Conservation (phyloP, 2,888 invertebrate species). For the Sceliomorpha sp. region DNA sequence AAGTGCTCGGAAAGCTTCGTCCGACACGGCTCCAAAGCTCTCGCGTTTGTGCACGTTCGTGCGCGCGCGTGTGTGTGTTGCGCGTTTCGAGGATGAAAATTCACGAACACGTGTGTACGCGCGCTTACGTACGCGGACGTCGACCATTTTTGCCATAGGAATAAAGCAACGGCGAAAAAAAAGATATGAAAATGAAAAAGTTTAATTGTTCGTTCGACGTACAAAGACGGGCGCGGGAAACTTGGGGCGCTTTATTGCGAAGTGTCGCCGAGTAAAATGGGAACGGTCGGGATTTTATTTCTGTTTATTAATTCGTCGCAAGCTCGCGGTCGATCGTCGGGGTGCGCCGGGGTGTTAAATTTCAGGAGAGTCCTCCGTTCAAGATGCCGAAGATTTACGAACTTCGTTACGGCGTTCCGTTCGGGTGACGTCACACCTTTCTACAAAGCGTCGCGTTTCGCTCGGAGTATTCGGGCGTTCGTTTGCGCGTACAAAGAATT, state of each 20-base stretch:
- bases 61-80: slow-evolving; percentile 25
- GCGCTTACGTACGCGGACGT: slow-evolving; percentile 38
- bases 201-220: slow-evolving; percentile 42
- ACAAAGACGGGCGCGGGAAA: slow-evolving; percentile 31
- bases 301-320: no score
- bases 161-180: slow-evolving; percentile 31
- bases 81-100: slow-evolving; percentile 33
- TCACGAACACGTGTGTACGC: slow-evolving; percentile 31
- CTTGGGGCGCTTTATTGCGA: slow-evolving; percentile 34
- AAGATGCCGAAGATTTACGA: no score
- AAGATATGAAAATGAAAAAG: slow-evolving; percentile 31
- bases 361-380: no score
- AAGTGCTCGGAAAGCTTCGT: slow-evolving; percentile 50
- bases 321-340: no score
- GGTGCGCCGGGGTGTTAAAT: no score
- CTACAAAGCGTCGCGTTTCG: no score
- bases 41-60: slow-evolving; percentile 25
- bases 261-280: no score
- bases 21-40: slow-evolving; percentile 28
- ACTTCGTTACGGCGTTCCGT: no score
- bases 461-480: no score
- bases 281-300: no score
- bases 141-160: slow-evolving; percentile 43
- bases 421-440: no score
- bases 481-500: no score